Evolutionary conservation across 37 sponge, comb jelly and placozoan genomes (phyloP).

Genomic region (Axinella damicornis): DNA sequence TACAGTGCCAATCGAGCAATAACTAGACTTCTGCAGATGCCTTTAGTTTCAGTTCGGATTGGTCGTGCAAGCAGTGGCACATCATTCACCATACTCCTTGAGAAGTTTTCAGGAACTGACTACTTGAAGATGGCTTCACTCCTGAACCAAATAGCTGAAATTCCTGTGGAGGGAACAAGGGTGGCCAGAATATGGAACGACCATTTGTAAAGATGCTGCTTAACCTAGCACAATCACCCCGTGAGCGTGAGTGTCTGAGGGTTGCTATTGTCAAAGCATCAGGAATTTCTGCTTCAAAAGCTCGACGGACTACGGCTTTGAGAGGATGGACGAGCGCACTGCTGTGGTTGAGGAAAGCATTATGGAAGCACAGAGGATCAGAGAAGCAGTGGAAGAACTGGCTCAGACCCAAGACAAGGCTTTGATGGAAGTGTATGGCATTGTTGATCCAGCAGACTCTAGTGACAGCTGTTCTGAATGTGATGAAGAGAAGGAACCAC

Average conservation of each 20-base stretch:
- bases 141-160: neutral
- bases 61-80: conserved; percentile 1
- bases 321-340: too few species aligned
- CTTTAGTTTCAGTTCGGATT: conserved; percentile 6
- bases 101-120: neutral
- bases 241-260: conserved; percentile 12
- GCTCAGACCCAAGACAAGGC: conserved; percentile 24
- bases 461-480: neutral
- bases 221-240: conserved; percentile 7
- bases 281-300: conserved; percentile 6
- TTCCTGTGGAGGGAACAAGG: neutral
- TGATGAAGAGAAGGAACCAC: neutral
- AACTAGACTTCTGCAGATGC: conserved; percentile 24
- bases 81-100: neutral
- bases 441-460: neutral
- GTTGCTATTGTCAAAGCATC: conserved; percentile 21
- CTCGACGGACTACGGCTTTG: neutral
- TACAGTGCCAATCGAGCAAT: conserved; percentile 18
- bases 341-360: conserved; percentile 34
- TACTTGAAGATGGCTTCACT: neutral
- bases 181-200: neutral
- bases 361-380: conserved; percentile 8
- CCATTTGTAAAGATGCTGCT: conserved; percentile 10
- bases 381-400: conserved; percentile 30
- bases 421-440: neutral